phyloP scores from a whole-genome alignment of 2,797 vertebrate genomes.

The Cheirogaleus major region DNA sequence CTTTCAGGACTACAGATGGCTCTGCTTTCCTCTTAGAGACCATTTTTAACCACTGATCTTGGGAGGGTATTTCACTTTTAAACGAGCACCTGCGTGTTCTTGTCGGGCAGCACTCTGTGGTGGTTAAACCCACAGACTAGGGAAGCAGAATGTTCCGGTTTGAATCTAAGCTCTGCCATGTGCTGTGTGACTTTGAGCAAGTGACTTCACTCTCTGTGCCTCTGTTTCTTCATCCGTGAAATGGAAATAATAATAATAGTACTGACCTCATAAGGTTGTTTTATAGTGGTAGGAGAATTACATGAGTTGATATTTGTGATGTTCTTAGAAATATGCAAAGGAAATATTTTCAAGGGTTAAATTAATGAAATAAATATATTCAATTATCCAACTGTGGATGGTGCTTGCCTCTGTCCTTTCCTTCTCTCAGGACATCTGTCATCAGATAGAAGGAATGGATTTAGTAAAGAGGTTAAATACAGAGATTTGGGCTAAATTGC shows the following conservation, averaged over 20 bases:
- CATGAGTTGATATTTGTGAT: background rate
- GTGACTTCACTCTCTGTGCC: background rate
- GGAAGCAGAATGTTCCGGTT: background rate
- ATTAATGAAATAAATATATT: background rate
- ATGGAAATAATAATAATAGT: background rate
- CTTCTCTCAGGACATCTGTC: background rate
- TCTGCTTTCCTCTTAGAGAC: background rate
- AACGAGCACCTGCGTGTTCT: background rate
- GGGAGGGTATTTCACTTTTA: background rate
- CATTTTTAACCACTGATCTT: background rate
- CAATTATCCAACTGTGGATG: background rate
- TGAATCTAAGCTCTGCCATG: background rate
- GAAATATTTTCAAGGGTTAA: background rate
- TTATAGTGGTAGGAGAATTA: background rate
- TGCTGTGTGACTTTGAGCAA: background rate
- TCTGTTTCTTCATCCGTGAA: background rate
- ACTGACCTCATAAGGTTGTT: background rate
- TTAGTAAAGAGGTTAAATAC: background rate
- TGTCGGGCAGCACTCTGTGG: background rate
- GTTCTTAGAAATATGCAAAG: background rate
- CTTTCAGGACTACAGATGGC: background rate
- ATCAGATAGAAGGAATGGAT: background rate
- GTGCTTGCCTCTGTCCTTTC: background rate
- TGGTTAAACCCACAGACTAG: background rate
- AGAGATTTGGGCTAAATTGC: background rate